Evolutionary conservation across 2,797 vertebrate species (phyloP).

Genomic region (Champsocephalus esox): DNA sequence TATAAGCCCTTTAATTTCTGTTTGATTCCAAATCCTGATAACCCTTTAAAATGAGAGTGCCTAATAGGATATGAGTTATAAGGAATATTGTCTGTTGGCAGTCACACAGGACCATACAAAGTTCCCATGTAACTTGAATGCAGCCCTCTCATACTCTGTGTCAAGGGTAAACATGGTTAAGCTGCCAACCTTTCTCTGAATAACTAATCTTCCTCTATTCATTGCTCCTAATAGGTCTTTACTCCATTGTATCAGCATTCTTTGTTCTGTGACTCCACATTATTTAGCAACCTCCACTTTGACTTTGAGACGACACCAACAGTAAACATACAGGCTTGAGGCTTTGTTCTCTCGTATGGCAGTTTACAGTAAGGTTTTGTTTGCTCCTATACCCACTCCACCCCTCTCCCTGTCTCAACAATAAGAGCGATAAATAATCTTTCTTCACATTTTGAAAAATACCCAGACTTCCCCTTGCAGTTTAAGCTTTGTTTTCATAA

Average conservation of each 20-base stretch:
- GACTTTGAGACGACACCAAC: conserved; percentile 76
- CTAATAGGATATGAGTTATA: neutral
- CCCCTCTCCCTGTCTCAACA: conserved; percentile 51
- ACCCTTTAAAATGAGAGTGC: neutral
- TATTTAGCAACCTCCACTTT: conserved; percentile 72
- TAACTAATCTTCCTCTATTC: conserved; percentile 67
- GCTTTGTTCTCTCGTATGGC: conserved; percentile 60
- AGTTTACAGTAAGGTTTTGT: conserved; percentile 59
- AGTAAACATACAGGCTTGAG: conserved; percentile 50
- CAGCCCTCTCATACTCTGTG: conserved; percentile 22
- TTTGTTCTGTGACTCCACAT: conserved; percentile 70
- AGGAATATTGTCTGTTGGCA: conserved; percentile 12
- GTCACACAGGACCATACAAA: conserved; percentile 16
- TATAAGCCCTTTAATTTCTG: neutral
- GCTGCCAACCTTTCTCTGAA: conserved; percentile 51
- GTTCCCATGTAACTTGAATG: conserved; percentile 29
- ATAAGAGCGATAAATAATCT: conserved; percentile 63
- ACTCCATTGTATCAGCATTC: conserved; percentile 57
- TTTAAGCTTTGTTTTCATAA: conserved; percentile 78
- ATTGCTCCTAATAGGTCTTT: conserved; percentile 54
- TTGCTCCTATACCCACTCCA: conserved; percentile 58
- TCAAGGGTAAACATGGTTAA: conserved; percentile 46
- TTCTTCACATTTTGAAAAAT: conserved; percentile 60
- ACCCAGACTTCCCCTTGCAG: conserved; percentile 49
- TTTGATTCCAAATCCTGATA: conserved; percentile 12